Evolutionary conservation across 2,888 invertebrate genomes (phyloP).

Genomic region (Aproaerema taeniolella): DNA sequence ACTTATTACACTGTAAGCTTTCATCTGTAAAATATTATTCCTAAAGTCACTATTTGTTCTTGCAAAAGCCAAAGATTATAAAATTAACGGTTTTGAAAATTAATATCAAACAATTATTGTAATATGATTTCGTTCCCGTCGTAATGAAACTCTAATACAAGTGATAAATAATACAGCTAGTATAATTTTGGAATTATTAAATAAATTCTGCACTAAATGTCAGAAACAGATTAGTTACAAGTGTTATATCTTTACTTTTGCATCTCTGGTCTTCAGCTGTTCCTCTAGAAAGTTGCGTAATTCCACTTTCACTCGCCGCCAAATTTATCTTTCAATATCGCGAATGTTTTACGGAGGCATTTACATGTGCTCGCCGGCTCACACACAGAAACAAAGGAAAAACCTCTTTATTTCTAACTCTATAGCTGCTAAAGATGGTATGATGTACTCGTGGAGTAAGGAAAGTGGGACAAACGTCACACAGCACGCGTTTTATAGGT

Average conservation of each 20-base stretch:
- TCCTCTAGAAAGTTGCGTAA: slow-evolving; percentile 75
- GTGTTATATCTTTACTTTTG: not conserved
- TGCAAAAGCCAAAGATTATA: too few species aligned
- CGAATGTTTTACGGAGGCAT: slow-evolving; percentile 52
- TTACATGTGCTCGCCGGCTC: slow-evolving; percentile 46
- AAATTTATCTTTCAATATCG: slow-evolving; percentile 58
- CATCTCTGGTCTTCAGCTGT: slow-evolving; percentile 12
- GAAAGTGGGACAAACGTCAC: slow-evolving; percentile 73
- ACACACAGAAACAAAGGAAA: slow-evolving; percentile 30
- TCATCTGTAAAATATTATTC: too few species aligned
- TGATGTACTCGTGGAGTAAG: slow-evolving; percentile 31
- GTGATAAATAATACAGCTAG: too few species aligned
- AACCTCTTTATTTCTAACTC: slow-evolving; percentile 39
- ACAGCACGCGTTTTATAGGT: slow-evolving; percentile 67
- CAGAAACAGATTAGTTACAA: too few species aligned
- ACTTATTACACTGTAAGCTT: too few species aligned
- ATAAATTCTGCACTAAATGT: too few species aligned
- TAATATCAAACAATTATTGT: too few species aligned
- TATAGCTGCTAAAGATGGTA: slow-evolving; percentile 30
- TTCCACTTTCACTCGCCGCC: slow-evolving; percentile 65
- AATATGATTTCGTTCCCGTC: too few species aligned
- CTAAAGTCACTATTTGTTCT: too few species aligned
- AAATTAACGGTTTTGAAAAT: too few species aligned
- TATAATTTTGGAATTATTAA: too few species aligned
- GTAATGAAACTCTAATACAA: too few species aligned